Conservation (phyloP, 2,797 vertebrate species). For the Nyctibius grandis region DNA sequence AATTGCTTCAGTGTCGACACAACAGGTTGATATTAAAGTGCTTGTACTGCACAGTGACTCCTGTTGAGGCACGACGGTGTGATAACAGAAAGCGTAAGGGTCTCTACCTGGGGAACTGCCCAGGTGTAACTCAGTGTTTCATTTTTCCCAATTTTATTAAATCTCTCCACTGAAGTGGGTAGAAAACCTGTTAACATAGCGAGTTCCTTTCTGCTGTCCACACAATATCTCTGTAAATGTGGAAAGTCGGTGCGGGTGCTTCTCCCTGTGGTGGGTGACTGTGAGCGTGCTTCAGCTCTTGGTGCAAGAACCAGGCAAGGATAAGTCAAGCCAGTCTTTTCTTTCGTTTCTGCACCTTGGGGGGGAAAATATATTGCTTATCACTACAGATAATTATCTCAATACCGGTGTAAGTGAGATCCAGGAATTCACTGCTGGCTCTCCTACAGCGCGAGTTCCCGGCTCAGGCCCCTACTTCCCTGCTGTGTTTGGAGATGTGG, state of each 20-base stretch:
- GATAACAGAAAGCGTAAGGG: background rate
- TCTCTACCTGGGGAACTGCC: background rate
- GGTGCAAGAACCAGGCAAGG: background rate
- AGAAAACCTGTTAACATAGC: background rate
- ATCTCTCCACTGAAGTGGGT: background rate
- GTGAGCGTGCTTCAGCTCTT: background rate
- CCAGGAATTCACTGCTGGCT: background rate
- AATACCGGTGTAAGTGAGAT: background rate
- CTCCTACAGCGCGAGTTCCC: background rate
- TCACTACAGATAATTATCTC: background rate
- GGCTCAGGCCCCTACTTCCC: background rate
- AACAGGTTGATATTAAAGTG: background rate
- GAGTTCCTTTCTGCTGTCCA: background rate
- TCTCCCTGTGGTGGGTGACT: background rate
- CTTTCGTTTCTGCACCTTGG: background rate
- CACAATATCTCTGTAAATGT: background rate
- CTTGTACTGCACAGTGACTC: background rate
- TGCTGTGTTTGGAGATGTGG: background rate
- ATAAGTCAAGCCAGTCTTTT: constrained; percentile 38
- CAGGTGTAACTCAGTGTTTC: background rate
- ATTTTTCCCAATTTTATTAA: background rate
- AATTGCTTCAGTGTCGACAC: background rate
- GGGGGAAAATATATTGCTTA: background rate
- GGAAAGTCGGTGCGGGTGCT: rapidly evolving
- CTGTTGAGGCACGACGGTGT: background rate